Evolutionary conservation across 2,113 vertebrate species (phyloP).

Genomic region (Taxidea taxus): DNA sequence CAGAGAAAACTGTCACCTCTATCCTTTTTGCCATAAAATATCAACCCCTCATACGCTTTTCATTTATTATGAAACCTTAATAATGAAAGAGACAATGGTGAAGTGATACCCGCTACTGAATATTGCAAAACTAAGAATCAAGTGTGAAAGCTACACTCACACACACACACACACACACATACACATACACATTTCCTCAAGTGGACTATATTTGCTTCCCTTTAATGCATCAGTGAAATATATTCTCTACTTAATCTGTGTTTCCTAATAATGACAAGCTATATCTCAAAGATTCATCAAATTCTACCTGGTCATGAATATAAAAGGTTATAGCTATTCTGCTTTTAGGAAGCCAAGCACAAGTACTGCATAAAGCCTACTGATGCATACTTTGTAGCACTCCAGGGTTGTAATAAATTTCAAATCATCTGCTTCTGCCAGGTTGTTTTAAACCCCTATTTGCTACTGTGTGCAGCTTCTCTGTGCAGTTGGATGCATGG

Average conservation of each 20-base stretch:
- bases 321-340: constrained; percentile 44
- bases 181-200: not conserved
- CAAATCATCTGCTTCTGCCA: constrained; percentile 57
- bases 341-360: constrained; percentile 39
- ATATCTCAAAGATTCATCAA: constrained; percentile 18
- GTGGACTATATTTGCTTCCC: not conserved
- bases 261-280: constrained; percentile 22
- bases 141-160: not conserved
- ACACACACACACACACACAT: no score
- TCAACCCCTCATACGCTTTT: not conserved
- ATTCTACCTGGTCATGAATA: not conserved
- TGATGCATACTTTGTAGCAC: constrained; percentile 51
- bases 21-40: not conserved
- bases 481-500: not conserved
- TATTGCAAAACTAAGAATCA: not conserved
- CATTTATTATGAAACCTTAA: not conserved
- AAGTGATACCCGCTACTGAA: not conserved
- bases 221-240: not conserved
- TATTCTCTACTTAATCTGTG: not conserved
- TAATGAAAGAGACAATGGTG: not conserved
- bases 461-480: not conserved
- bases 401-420: constrained; percentile 65
- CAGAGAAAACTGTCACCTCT: constrained; percentile 17
- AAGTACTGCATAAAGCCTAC: constrained; percentile 62
- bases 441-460: constrained; percentile 19